Evolutionary conservation across 2,113 vertebrate genomes (phyloP).

Genomic region (Ammospiza nelsoni): DNA sequence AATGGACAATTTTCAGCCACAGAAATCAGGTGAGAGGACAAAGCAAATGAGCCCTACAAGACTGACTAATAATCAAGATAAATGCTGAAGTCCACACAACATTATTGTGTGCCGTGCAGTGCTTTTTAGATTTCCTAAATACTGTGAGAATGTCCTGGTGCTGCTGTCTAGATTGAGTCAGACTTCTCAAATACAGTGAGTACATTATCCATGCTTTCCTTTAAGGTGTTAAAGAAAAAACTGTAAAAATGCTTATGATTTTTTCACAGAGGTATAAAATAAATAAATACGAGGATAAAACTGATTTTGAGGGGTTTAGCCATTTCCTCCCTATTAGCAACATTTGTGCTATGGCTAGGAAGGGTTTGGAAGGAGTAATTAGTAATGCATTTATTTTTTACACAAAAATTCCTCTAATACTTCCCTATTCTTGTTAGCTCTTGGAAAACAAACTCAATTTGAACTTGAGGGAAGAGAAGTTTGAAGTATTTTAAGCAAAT

Average conservation of each 20-base stretch:
- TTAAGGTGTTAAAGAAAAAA: background rate
- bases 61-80: background rate
- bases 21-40: background rate
- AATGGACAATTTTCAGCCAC: background rate
- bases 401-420: background rate
- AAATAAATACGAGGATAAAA: background rate
- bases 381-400: background rate
- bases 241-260: background rate
- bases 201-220: background rate
- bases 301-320: background rate
- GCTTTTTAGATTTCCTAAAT: background rate
- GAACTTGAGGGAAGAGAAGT: constrained; percentile 24
- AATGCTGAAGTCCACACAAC: background rate
- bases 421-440: background rate
- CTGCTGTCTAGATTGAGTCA: background rate
- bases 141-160: fast-evolving
- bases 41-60: background rate
- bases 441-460: background rate
- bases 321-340: background rate
- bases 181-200: background rate
- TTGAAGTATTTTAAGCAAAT: constrained; percentile 48
- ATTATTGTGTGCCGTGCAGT: background rate
- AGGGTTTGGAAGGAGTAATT: background rate
- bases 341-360: background rate
- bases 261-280: background rate